A percentile compares a stretch with the other conserved stretches of the same genome.
Evolutionary conservation across 2,113 vertebrate genomes (phyloP).

Genomic region (Ranitomeya imitator): DNA sequence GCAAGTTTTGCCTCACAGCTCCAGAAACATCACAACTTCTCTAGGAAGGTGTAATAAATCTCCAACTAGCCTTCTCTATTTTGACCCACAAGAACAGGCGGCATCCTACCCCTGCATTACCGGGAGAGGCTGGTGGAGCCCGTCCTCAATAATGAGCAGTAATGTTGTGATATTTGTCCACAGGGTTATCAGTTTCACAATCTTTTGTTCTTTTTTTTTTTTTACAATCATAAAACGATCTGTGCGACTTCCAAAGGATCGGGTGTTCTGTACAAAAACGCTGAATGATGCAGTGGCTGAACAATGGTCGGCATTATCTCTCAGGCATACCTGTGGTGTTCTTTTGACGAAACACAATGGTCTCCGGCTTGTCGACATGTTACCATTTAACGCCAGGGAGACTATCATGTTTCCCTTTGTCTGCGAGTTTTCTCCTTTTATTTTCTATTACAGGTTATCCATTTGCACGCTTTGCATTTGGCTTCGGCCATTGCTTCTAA

Average conservation of each 20-base stretch:
- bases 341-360: not conserved
- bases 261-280: conserved; percentile 19
- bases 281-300: conserved; percentile 1
- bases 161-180: not conserved
- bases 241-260: conserved; percentile 14
- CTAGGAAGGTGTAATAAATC: too few relatives aligned
- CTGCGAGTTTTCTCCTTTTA: not conserved
- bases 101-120: not conserved
- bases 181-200: not conserved
- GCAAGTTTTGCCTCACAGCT: too few relatives aligned
- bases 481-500: conserved; percentile 28
- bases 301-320: conserved; percentile 16
- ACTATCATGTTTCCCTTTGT: conserved; percentile 40
- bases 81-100: not conserved
- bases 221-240: not conserved
- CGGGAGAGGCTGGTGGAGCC: too few relatives aligned
- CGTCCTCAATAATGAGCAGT: not conserved
- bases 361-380: conserved; percentile 25
- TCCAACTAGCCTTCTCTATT: not conserved
- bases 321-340: not conserved
- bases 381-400: conserved; percentile 17
- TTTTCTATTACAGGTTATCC: conserved; percentile 29
- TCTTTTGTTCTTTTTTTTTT: not conserved
- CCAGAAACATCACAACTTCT: too few relatives aligned
- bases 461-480: conserved; percentile 18